phyloP scores from a whole-genome alignment of 2,113 vertebrate genomes.

The Prunella himalayana region DNA sequence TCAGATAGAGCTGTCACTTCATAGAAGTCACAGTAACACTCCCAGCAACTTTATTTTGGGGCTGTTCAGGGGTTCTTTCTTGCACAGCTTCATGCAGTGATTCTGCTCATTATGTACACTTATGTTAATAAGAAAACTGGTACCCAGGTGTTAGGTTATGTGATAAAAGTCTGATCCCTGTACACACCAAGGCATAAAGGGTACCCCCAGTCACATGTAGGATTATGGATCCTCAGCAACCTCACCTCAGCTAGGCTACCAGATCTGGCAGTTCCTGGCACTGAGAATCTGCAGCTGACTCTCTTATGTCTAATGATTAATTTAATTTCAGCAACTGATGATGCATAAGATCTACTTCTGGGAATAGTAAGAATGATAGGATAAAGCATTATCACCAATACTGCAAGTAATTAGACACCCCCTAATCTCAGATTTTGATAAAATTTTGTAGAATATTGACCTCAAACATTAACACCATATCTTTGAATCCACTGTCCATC shows the following conservation, averaged over 20 bases:
- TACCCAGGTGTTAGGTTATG: not conserved
- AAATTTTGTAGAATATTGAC: not conserved
- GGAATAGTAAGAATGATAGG: not conserved
- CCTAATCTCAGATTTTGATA: not conserved
- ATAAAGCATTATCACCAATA: not conserved
- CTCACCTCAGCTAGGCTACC: not conserved
- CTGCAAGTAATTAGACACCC: not conserved
- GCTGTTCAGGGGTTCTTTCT: not conserved
- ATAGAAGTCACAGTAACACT: not conserved
- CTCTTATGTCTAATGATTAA: not conserved
- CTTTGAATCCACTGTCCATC: not conserved
- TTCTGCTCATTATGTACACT: not conserved
- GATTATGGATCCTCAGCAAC: not conserved
- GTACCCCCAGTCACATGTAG: too few relatives aligned
- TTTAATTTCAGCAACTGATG: not conserved
- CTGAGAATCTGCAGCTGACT: not conserved
- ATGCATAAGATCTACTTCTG: fast-evolving
- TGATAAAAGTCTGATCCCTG: not conserved
- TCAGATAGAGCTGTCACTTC: not conserved
- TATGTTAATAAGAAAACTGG: not conserved
- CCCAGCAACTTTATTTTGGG: not conserved
- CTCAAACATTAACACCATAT: not conserved
- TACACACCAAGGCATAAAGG: not conserved
- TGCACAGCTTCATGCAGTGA: not conserved
- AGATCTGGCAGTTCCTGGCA: not conserved